Conservation (phyloP, 2,113 vertebrate species). For the Apaloderma vittatum region DNA sequence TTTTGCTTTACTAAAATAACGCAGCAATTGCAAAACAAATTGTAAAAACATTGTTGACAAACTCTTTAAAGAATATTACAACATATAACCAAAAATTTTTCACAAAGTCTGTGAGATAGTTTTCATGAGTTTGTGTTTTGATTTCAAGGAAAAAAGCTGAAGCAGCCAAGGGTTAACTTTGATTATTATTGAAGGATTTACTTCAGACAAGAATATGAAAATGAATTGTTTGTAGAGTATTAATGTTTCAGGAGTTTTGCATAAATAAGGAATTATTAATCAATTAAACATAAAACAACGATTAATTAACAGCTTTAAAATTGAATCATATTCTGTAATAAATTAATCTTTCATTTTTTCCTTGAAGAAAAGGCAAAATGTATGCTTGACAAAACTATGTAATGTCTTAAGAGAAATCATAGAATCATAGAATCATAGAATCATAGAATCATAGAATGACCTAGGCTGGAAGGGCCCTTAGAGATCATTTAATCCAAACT, state of each 20-base stretch:
- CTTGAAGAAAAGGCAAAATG: neutral
- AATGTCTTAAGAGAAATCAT: neutral
- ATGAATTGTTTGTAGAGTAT: neutral
- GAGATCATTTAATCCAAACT: no score
- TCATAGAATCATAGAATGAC: no score
- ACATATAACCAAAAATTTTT: neutral
- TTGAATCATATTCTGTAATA: neutral
- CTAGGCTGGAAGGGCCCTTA: no score
- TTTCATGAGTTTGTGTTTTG: neutral
- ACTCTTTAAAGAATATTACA: neutral
- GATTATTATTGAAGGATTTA: neutral
- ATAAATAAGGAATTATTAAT: neutral
- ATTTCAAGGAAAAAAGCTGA: neutral
- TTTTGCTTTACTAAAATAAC: neutral
- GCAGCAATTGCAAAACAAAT: neutral
- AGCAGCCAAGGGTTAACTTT: neutral
- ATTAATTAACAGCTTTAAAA: neutral
- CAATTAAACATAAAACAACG: neutral
- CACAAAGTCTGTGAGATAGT: neutral
- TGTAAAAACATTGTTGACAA: neutral
- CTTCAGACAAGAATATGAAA: neutral
- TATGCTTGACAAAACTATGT: neutral
- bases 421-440: no score
- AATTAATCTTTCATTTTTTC: neutral
- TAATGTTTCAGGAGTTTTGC: neutral